Base-by-base conservation (phyloP, 2,113 vertebrate genomes). In the Petrocephalus zakoni region DNA sequence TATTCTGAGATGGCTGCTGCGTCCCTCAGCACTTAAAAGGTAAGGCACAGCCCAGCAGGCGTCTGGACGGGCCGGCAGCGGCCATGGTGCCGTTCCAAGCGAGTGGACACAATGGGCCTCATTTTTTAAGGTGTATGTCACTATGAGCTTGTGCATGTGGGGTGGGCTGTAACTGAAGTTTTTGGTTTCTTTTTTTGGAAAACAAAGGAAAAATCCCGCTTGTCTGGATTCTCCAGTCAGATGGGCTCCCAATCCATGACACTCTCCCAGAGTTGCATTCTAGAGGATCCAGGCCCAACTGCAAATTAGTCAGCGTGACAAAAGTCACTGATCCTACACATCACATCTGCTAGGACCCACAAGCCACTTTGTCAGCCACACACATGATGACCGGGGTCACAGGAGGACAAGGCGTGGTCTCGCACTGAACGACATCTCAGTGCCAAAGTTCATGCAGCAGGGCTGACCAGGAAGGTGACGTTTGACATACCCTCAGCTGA, bases 11-110 rank as follows among this genome's bases (percentile, higher is more conserved):
- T 92, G 92, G 89, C 90, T 90, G 92, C 92, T 90, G 91, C 11
- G 37, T 92, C 53, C 87, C 86, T 91, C 88, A 46, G 90, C 90
- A 88, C 89, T 51, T 29, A 46, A 90, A 90, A 93, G 93, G 91
- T 93, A 92, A 95, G 92, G 91, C 88, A 90, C 91, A 93, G 92
- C 91, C 92, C 91, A 42, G 88, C 92, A 91, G 91, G 94, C 93
- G 92, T 93, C 93, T 93, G 91, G 87, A 90, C 89, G 85, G 92
- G 90, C 92, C 93, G 89, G 86, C 93, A 93, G 90, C 92, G 85
- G 89, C 91, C 61, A 85, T 87, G 25, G 89, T 52, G 85, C 10
- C 19, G 64, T 88, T 88, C 64, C 2, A 21, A 49, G 89, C 90
- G 87, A 89, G 91, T 92, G 89, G 90, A 93, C 11, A 93, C 90